These are phyloP conservation scores for Achroia grisella DNA, from an alignment of 1,140 invertebrate species.

Conservation along the genomic window DNA sequence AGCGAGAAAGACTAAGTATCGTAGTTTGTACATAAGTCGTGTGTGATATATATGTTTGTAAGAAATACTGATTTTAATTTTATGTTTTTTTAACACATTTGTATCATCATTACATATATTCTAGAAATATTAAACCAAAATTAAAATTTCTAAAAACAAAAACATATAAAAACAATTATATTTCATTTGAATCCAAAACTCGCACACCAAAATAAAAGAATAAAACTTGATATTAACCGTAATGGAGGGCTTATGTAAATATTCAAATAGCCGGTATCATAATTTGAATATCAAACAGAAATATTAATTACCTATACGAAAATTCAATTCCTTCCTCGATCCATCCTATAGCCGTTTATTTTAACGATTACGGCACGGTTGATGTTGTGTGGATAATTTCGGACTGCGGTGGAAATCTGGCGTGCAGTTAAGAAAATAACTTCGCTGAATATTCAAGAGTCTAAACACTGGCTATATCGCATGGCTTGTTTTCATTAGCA, in stretches of 20 bases:
- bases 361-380: slow-evolving; percentile 13
- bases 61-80: too few species aligned
- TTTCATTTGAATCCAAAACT: too few species aligned
- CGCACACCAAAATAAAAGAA: neutral
- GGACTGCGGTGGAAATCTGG: slow-evolving; percentile 43
- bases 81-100: too few species aligned
- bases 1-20: too few species aligned
- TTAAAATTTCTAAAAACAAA: neutral
- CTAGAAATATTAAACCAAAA: too few species aligned
- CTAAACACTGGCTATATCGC: slow-evolving; percentile 39
- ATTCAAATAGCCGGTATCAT: slow-evolving; percentile 4
- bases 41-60: too few species aligned
- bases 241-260: neutral
- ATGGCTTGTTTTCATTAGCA: slow-evolving; percentile 63
- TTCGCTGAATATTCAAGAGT: slow-evolving; percentile 55
- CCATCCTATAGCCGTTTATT: slow-evolving; percentile 11
- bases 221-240: neutral
- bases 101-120: too few species aligned
- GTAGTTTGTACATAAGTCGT: too few species aligned
- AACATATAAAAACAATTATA: neutral
- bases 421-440: slow-evolving; percentile 60
- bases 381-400: slow-evolving; percentile 23
- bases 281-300: slow-evolving; percentile 18
- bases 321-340: slow-evolving; percentile 5
- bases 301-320: slow-evolving; percentile 20